Base-by-base conservation (phyloP, 2,888 invertebrate genomes). In the Torymus texanus region DNA sequence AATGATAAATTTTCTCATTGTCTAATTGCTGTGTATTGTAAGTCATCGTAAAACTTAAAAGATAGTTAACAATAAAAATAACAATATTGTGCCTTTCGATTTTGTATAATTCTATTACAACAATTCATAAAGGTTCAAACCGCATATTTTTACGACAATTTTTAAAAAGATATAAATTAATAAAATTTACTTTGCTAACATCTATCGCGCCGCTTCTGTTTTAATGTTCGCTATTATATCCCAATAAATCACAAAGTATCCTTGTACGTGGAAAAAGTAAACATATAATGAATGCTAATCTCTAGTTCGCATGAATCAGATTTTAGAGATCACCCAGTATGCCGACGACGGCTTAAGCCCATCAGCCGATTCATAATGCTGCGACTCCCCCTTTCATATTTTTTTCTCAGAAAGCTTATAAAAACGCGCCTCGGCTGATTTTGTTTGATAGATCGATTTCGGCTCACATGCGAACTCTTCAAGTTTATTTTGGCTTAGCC, bases 401-500 rank as follows among this genome's bases (percentile, higher is more conserved):
- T 68, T 53, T 66, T 16, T 72, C 59, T 29, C 18, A 11, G 50
- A 18, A n/a, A 71, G 65, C 55, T 61, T 66, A 62, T 53, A 73
- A 62, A 55, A 76, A 41, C 18, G 70, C 68, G 79, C 24, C 55
- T 41, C 59, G 21, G 55, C 24, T 50, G 73, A 77, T 77, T 80
- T 65, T 16, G 53, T 50, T 41, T 77, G 80, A 80, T 80, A 63
- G 80, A 80, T 80, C 63, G 77, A 70, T 74, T 29, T 24, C 12
- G 62, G 21, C 61, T 12, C 65, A 21, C 29, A 74, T 29, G 73
- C 63, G 53, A 65, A 71, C 65, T 71, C 59, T 13, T n/a, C 55
- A 18, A 76, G 65, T 68, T 80, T 80, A 80, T 77, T 74, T 77
- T 80, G 63, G 74, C 73, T 80, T 70, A 74, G 68, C 65, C 18